Conservation (phyloP, 2,113 vertebrate genomes). For the Scolopax mira region DNA sequence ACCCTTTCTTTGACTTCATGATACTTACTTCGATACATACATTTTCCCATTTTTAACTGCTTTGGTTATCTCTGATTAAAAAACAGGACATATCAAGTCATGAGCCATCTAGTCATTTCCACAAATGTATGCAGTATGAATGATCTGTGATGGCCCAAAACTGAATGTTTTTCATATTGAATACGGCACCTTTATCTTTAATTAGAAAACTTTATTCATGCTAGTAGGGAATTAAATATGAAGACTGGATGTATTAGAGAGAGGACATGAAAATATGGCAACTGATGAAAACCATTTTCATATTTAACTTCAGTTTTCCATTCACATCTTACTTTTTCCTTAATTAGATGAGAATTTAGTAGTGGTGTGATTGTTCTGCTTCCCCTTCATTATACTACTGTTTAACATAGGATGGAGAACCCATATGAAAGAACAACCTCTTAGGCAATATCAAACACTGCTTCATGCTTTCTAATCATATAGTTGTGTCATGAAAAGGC, state of each 20-base stretch:
- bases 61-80: background rate
- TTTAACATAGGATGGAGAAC: background rate
- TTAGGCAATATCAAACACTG: background rate
- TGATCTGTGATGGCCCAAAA: background rate
- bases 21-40: background rate
- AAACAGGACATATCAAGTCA: background rate
- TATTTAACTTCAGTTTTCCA: background rate
- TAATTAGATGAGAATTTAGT: background rate
- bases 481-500: background rate
- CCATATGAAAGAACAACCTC: background rate
- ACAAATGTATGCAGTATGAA: background rate
- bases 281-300: background rate
- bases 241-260: background rate
- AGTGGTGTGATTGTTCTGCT: background rate
- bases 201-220: background rate
- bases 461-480: background rate
- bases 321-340: background rate
- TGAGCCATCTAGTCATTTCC: background rate
- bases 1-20: background rate
- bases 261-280: background rate
- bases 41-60: background rate
- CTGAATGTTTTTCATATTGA: background rate
- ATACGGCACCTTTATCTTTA: background rate
- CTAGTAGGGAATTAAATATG: background rate
- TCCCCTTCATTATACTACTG: background rate